Evolutionary conservation across 2,113 vertebrate genomes (phyloP), one percentile per base, ranked within the genome.

Genomic region (Puntigrus tetrazona): DNA sequence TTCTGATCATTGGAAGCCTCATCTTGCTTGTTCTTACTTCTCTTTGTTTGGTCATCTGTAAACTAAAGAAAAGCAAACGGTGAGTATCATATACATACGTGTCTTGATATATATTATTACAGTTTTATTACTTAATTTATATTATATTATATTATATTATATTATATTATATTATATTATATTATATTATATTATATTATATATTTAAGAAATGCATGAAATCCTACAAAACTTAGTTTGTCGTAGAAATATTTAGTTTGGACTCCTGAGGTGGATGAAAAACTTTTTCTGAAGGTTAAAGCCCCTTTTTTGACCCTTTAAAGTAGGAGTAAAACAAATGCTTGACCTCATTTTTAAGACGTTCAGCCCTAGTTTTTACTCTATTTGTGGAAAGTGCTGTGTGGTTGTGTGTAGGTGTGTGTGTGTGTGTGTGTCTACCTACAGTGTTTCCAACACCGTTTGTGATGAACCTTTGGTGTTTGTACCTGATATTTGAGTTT

Each of bases 41-140:
- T n/a, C 5, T 65, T 20, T 45, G 4, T 22, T 20, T 80, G n/a
- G 1, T 45, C 25, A 63, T 63, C 59, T 80, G 2, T 29, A 80
- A 80, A 14, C 9, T 3, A 27, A 80, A 45, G 8, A 80, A 80
- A 63, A 80, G 78, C 59, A 80, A 4, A 0, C 7, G 38, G 78
- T 65, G 38, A 80, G 78, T 63, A 80, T 65, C 31, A 45, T 5
- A 18, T 83, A 36, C 29, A n/a, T 65, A 78, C 41, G 11, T 65
- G 14, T 57, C 52, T 50, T 50, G 22, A n/a, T n/a, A n/a, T n/a
- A n/a, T n/a, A n/a, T n/a, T n/a, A n/a, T n/a, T n/a, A n/a, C n/a
- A n/a, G n/a, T n/a, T n/a, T n/a, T n/a, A n/a, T n/a, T n/a, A n/a
- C n/a, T n/a, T n/a, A n/a, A n/a, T n/a, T n/a, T n/a, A n/a, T n/a